Evolutionary conservation across 2,888 invertebrate species (phyloP).

Genomic region (Stenurella melanura): DNA sequence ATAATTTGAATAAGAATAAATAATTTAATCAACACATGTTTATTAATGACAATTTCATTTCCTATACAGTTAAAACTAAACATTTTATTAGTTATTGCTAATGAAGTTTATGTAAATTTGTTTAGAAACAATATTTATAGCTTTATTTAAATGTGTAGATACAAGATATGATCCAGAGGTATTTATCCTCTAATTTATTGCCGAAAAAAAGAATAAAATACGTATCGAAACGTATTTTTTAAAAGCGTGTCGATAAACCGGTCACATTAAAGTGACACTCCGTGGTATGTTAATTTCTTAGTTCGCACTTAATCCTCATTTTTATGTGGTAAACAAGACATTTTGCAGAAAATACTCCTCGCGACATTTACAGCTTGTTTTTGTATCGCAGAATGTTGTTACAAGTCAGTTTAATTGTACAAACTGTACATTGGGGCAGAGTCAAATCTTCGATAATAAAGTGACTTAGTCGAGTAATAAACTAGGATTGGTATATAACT

Average conservation of each 20-base stretch:
- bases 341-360: slow-evolving; percentile 19
- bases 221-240: slow-evolving; percentile 10
- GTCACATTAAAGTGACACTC: slow-evolving; percentile 21
- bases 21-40: slow-evolving; percentile 4
- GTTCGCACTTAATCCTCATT: slow-evolving; percentile 18
- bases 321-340: slow-evolving; percentile 36
- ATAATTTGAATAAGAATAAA: slow-evolving; percentile 7
- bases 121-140: slow-evolving; percentile 15
- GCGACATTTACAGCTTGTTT: slow-evolving; percentile 32
- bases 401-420: slow-evolving; percentile 10
- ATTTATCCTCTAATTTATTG: slow-evolving; percentile 17
- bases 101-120: slow-evolving; percentile 23
- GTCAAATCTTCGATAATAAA: neutral
- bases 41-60: slow-evolving; percentile 24
- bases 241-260: slow-evolving; percentile 16
- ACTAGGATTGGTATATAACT: no score
- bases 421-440: neutral
- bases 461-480: no score
- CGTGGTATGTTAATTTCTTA: slow-evolving; percentile 25
- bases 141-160: slow-evolving; percentile 21
- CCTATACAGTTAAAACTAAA: slow-evolving; percentile 2
- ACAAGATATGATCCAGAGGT: slow-evolving; percentile 10
- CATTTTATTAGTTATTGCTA: slow-evolving; percentile 19
- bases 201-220: slow-evolving; percentile 16
- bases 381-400: neutral